Evolutionary conservation across 2,113 vertebrate species (phyloP).

Genomic region (Engystomops pustulosus): DNA sequence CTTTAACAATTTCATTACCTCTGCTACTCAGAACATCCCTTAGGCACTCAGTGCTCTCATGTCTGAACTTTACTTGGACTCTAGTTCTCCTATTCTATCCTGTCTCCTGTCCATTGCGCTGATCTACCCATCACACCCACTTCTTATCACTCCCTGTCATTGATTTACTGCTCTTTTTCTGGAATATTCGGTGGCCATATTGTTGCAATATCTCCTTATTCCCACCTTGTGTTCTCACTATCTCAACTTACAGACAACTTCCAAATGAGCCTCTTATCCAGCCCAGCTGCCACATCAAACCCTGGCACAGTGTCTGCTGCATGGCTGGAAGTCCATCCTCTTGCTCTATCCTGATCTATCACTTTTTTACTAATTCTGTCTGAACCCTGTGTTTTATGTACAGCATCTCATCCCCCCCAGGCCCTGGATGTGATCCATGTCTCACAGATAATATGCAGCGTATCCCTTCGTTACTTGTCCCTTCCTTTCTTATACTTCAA

Average conservation of each 20-base stretch:
- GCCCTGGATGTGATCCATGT: conserved; percentile 8
- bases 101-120: neutral
- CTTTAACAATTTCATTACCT: no score
- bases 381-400: conserved; percentile 39
- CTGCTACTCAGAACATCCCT: no score
- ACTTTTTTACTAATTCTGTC: conserved; percentile 33
- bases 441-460: conserved; percentile 4
- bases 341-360: neutral
- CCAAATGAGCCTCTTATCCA: conserved; percentile 22
- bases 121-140: neutral
- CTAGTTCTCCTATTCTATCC: neutral
- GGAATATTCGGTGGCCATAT: neutral
- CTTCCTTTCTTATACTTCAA: conserved; percentile 10
- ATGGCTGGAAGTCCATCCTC: conserved; percentile 24
- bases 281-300: conserved; percentile 37
- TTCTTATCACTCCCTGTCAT: neutral
- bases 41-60: neutral
- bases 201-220: neutral
- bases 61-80: neutral
- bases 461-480: neutral
- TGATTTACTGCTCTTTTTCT: neutral
- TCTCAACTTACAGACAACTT: conserved; percentile 24
- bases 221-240: neutral
- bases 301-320: neutral
- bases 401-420: conserved; percentile 25